Evolutionary conservation across 2,888 invertebrate species (phyloP), one percentile per base, ranked within the genome.

Genomic region (Meteorus cinctellus): DNA sequence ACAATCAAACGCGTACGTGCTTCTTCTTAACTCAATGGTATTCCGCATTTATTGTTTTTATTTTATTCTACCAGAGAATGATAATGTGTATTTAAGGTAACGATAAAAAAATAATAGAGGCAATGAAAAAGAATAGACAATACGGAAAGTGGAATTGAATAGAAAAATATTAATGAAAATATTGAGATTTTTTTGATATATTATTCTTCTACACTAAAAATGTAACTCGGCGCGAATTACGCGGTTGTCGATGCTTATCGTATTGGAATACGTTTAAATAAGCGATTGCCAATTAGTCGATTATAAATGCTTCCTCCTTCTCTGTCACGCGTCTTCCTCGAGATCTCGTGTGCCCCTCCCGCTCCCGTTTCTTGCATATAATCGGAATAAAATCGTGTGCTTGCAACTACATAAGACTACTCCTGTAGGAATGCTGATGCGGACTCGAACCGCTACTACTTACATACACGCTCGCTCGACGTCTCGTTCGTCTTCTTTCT

Each of bases 1-100:
- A 79, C 84, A 84, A 83, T 85, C 80, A 80, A 79, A 82, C 19
- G 5, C 78, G 81, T 80, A 84, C 85, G 84, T 86, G 85, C 81
- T 80, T 84, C 84, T 85, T 81, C 84, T 85, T 84, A 10, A 51
- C 10, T 67, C 10, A 2, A 29, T 69, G n/a, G 8, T n/a, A 51
- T 55, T 51, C 29, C 51, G 3, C 51, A 29, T 51, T n/a, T 31
- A 55, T 51, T 55, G 6, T 19, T 72, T 62, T 29, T 27, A 70
- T 59, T 67, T 75, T 74, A 72, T 51, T 29, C 12, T 16, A 27
- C 8, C 12, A 41, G 8, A 41, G 12, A 41, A 41, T 41, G 12
- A 41, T 41, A 8, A 41, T 41, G 2, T 12, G 5, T 34, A 0
- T 34, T 8, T 34, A 8, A 34, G 34, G 8, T 34, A 34, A 34